phyloP scores from a whole-genome alignment of 2,113 vertebrate species.

The Amphiprion ocellaris region DNA sequence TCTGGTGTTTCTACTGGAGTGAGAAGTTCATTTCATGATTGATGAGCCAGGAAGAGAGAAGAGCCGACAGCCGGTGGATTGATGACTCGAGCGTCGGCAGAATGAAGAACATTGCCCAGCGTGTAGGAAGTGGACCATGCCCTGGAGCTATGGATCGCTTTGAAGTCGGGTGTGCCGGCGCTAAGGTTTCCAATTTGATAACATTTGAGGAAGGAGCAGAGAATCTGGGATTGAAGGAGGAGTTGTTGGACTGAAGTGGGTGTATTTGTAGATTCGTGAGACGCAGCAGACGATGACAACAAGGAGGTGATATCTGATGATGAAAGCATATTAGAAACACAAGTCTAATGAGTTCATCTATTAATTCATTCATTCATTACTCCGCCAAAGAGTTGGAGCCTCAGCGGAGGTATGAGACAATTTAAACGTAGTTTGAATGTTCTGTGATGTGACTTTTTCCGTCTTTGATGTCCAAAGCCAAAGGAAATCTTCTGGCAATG shows the following conservation, averaged over 20 bases:
- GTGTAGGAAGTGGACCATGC: conserved; percentile 47
- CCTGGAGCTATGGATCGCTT: conserved; percentile 44
- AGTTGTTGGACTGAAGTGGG: not conserved
- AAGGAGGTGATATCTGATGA: not conserved
- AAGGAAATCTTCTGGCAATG: conserved; percentile 88
- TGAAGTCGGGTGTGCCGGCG: conserved; percentile 20
- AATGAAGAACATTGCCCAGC: conserved; percentile 40
- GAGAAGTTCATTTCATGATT: conserved; percentile 69
- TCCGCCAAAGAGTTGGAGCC: no score
- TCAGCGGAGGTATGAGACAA: no score
- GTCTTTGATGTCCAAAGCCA: conserved; percentile 92
- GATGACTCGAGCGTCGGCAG: conserved; percentile 45
- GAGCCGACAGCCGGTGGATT: conserved; percentile 47
- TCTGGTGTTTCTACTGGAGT: conserved; percentile 43
- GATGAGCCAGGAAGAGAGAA: conserved; percentile 48
- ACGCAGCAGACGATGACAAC: not conserved
- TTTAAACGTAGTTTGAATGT: conserved; percentile 89
- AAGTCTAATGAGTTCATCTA: no score
- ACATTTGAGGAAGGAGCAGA: conserved; percentile 10
- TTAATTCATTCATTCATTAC: no score
- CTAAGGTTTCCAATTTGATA: conserved; percentile 43
- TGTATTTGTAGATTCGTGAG: not conserved
- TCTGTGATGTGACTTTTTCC: conserved; percentile 92
- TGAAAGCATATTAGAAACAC: not conserved
- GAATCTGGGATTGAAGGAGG: not conserved